Base-by-base conservation (phyloP, 2,888 invertebrate genomes). In the Diarsia mendica region DNA sequence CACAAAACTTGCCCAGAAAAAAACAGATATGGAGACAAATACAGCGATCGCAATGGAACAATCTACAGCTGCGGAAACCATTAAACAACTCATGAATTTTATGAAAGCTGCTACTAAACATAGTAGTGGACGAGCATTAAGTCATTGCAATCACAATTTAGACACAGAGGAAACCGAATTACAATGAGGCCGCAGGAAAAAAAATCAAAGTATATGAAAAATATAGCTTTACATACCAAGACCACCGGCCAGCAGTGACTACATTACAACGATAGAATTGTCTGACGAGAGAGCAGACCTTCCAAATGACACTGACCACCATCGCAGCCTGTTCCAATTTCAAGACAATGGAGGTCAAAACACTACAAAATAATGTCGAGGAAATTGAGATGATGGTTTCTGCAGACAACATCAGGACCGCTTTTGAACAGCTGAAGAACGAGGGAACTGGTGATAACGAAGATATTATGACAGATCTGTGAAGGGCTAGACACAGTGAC, bases 51-150 rank as follows among this genome's bases (percentile, higher is more conserved):
- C 15, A 55, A 55, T 79, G 44, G 58, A 66, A 71, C 46, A 23
- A 51, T 1, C 51, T 1, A 55, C 33, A 39, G 46, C 15, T 39
- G 13, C 39, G 18, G 33, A 65, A 13, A n/a, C 39, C 13, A 53
- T 23, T 33, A 20, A 64, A 51, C 33, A 63, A 74, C 48, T 10
- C 46, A 23, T 48, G 58, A 51, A n/a, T 10, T 18, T 13, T n/a
- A 46, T 28, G 51, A 44, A 46, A 66, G 58, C 28, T 51, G 15
- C 76, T 23, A 33, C 61, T 11, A 76, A 23, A 46, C 46, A 60
- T 33, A 58, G n/a, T 15, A 61, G 20, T 39, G 5, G 53, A 66
- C 15, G 15, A 78, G n/a, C 11, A 64, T 77, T 15, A n/a, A 77
- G n/a, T 8, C 11, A 2, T 63, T 76, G 28, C 6, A 67, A 49